phyloP scores from a whole-genome alignment of 37 sponge, comb jelly and placozoan genomes.

The Hexactinellida sp. region DNA sequence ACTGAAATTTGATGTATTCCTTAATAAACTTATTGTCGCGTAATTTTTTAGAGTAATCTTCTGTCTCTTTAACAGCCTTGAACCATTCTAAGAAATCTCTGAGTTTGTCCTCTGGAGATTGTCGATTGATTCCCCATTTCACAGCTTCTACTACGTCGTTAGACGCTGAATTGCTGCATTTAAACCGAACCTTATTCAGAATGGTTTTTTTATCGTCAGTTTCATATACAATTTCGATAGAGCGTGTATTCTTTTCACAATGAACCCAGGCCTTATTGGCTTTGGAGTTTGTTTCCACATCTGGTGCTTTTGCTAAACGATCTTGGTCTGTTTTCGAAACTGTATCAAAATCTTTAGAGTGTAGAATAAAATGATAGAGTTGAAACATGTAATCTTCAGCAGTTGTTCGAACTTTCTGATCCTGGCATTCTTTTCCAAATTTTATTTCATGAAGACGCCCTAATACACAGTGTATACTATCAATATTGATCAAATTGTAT shows the following conservation, averaged over 20 bases:
- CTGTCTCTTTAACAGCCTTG: slow-evolving; percentile 37
- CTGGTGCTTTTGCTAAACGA: neutral
- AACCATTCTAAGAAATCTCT: slow-evolving; percentile 61
- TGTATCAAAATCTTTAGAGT: neutral
- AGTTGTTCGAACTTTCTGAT: neutral
- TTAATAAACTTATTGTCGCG: neutral
- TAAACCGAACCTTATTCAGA: slow-evolving; percentile 31
- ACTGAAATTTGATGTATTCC: neutral
- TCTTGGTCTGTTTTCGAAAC: neutral
- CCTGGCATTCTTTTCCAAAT: neutral
- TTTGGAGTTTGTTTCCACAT: neutral
- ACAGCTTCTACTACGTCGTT: slow-evolving; percentile 47
- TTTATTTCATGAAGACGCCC: neutral
- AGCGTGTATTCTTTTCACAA: slow-evolving; percentile 20
- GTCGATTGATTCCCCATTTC: slow-evolving; percentile 48
- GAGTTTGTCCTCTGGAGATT: slow-evolving; percentile 58
- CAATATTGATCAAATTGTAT: neutral
- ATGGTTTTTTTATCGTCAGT: slow-evolving; percentile 25
- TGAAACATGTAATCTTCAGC: neutral
- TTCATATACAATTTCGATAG: slow-evolving; percentile 30
- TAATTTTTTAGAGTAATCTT: neutral
- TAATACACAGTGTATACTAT: neutral
- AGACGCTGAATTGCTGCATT: neutral
- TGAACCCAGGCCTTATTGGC: slow-evolving; percentile 24
- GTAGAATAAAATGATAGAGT: neutral